Base-by-base conservation (phyloP, 2,797 vertebrate species). In the Columba guinea region DNA sequence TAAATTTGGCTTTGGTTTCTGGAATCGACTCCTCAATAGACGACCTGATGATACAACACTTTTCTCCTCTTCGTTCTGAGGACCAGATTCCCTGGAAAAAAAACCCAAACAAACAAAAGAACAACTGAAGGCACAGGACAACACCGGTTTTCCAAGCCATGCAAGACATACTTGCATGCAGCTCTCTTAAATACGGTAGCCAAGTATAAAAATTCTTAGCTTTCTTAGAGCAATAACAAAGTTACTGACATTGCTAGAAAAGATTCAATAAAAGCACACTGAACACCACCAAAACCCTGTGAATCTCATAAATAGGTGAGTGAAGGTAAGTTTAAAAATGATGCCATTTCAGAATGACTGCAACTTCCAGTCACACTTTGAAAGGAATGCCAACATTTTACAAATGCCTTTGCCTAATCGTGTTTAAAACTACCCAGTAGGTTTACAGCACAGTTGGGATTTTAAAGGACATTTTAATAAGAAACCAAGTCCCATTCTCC, bases 1-100 rank as follows among this genome's bases (percentile, higher is more conserved):
- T 86, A 99, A 80, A 67, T 98, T 98, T 34, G 98, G 97, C 17
- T 97, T 97, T 34, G 97, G 98, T 95, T 95, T 98, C 67, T 97
- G 98, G 22, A 98, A 97, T 91, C 95, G 95, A 53, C 95, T 98
- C 88, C 97, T 98, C 32, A 97, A 94, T n/a, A 98, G 96, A 70
- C 67, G 91, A 81, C 95, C 89, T 73, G 98, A 97, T 75, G 98
- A 98, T 78, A 53, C 96, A 88, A 87, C 87, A 68, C 94, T 95
- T n/a, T 96, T 96, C 51, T 94, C 92, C 64, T 93, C 69, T 55
- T 95, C 86, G 55, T 98, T 98, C 82, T 96, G 92, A 95, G 73
- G 64, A 96, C 78, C 55, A 76, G 82, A 86, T 49, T 73, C 93
- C 80, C 97, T 98, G 82, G 39, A 89, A 95, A 90, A 93, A 34